Evolutionary conservation across 2,797 vertebrate genomes (phyloP), one percentile per base, ranked within the genome.

Genomic region (Cottoperca gobio): DNA sequence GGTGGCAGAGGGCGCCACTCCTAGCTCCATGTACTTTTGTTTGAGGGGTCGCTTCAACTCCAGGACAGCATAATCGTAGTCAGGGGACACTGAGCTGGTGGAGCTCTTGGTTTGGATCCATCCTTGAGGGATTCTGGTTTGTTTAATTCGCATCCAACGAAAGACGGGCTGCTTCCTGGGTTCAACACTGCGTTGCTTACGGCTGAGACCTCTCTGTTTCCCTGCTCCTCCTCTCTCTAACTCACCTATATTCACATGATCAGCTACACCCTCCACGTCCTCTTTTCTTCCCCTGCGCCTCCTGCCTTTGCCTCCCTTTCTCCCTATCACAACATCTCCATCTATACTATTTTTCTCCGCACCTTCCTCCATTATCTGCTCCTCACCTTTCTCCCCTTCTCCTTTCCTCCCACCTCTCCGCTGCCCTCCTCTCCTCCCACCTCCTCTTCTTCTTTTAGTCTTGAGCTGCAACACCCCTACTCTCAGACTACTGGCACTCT

Each of bases 61-160:
- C 82, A 99, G 90, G 11, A 99, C 93, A 0, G 97, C 96, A 0
- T 99, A 99, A 79, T 99, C 95, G 0, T 97, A 99, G 92, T 97
- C 96, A 1, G 96, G 35, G 7, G 94, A 92, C 0, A 95, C 35
- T 3, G 94, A 92, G 0, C 85, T 89, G 6, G 83, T 57, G 17
- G 92, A 68, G 63, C 12, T 59, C 16, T 11, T 26, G 35, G 35
- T 37, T 24, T 67, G 85, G 73, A 95, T 94, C 98, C 98, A 99
- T 72, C 97, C 98, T 84, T 94, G 93, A 0, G 97, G 97, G 52
- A 98, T 91, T 72, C 88, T 94, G 0, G 93, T 97, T 26, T 92
- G 95, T 89, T 96, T 97, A 31, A 99, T 96, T 0, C 95, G 93
- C 12, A 96, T 94, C 98, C 98, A 99, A 50, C 95, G 96, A 78